Evolutionary conservation across 2,888 invertebrate species (phyloP).

Genomic region (Cerceris rybyensis): DNA sequence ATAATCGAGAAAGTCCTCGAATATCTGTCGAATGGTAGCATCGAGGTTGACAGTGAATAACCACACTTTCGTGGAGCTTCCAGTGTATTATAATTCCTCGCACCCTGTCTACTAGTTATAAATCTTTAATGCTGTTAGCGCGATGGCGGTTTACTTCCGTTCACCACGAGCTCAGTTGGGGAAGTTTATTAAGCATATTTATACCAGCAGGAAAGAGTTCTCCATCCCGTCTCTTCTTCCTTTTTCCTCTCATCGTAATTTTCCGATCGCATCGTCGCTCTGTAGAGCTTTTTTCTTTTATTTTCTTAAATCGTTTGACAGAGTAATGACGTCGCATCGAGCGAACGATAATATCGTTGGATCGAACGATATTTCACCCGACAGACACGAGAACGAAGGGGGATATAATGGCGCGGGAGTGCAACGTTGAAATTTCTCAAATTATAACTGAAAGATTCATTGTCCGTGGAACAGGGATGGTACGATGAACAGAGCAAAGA

Average conservation of each 20-base stretch:
- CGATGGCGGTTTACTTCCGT: slow-evolving; percentile 56
- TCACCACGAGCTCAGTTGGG: slow-evolving; percentile 27
- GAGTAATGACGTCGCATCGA: no score
- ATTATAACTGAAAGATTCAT: no score
- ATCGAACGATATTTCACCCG: no score
- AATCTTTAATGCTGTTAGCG: slow-evolving; percentile 75
- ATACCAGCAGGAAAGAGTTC: background rate
- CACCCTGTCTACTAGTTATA: slow-evolving; percentile 61
- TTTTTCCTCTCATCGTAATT: background rate
- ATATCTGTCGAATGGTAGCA: slow-evolving; percentile 10
- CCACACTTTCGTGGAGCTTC: slow-evolving; percentile 75
- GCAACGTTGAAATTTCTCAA: no score
- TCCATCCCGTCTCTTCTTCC: background rate
- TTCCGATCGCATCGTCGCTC: no score
- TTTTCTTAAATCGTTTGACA: no score
- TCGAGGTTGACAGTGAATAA: slow-evolving; percentile 43
- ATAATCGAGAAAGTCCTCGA: slow-evolving; percentile 5
- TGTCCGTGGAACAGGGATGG: no score
- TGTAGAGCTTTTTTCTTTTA: no score
- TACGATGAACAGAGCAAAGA: no score
- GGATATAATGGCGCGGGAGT: no score
- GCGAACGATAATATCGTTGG: no score
- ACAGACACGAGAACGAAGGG: no score
- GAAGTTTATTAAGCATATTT: slow-evolving; percentile 58
- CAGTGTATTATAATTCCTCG: slow-evolving; percentile 75